These are phyloP conservation scores for Petroica traversi DNA, from an alignment of 2,113 vertebrate species.

Conservation along the genomic window DNA sequence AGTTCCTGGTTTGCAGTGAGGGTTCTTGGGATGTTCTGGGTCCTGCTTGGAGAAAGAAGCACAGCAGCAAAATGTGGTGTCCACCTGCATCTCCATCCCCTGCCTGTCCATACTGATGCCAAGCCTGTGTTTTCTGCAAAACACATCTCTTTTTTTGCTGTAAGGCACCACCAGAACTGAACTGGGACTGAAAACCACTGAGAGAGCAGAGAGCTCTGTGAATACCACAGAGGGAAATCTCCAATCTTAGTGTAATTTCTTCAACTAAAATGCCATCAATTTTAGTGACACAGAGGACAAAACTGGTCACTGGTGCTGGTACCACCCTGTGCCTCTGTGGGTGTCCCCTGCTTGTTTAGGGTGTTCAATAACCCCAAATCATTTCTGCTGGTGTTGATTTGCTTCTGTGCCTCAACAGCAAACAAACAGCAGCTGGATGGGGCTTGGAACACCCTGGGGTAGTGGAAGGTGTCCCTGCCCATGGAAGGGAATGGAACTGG, in stretches of 20 bases:
- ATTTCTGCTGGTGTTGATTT: background rate
- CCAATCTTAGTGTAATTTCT: background rate
- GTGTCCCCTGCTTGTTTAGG: background rate
- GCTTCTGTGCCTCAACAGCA: background rate
- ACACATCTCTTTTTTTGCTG: rapidly evolving
- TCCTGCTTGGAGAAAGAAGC: background rate
- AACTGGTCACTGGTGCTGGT: background rate
- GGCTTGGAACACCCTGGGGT: background rate
- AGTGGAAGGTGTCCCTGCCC: background rate
- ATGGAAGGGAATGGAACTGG: background rate
- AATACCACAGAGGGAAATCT: background rate
- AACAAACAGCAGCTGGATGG: background rate
- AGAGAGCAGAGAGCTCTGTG: background rate
- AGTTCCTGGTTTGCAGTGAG: background rate
- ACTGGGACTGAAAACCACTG: background rate
- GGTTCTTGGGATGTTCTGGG: background rate
- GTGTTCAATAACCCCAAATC: background rate
- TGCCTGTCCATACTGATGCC: background rate
- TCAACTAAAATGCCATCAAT: background rate
- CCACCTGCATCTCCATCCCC: background rate
- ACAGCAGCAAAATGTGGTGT: background rate
- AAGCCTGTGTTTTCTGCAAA: background rate
- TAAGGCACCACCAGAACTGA: background rate
- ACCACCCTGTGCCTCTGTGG: background rate
- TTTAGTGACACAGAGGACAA: background rate